A percentile compares a stretch with the other conserved stretches of the same genome.
Evolutionary conservation across 2,888 invertebrate genomes (phyloP).

Genomic region (Dynastes maya): DNA sequence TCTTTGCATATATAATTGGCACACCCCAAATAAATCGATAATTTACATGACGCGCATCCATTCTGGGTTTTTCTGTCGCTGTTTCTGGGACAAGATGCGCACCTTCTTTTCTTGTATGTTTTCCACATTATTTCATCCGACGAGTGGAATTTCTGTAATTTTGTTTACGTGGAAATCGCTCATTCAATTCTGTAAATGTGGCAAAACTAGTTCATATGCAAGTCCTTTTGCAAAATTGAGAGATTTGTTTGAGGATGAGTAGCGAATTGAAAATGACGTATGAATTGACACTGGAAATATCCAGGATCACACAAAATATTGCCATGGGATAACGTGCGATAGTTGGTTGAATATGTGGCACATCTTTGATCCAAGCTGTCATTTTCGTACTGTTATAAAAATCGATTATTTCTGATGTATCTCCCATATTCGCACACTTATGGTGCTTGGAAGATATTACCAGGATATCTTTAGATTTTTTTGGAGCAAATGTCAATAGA

Average conservation of each 20-base stretch:
- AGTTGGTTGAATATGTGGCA: no score
- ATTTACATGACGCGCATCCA: background rate
- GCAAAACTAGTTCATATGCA: conserved; percentile 7
- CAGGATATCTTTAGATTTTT: background rate
- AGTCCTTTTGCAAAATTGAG: background rate
- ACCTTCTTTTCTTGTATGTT: background rate
- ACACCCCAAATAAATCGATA: no score
- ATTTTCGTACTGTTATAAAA: no score
- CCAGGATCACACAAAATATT: background rate
- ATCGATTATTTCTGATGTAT: background rate
- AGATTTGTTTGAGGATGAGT: background rate
- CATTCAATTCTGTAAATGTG: conserved; percentile 1
- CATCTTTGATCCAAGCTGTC: no score
- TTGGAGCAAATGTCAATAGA: background rate
- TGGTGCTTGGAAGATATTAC: background rate
- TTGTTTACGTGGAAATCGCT: conserved; percentile 6
- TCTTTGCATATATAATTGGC: no score
- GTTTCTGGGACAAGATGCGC: background rate
- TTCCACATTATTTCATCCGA: background rate
- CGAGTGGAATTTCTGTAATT: background rate
- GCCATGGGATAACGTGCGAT: no score
- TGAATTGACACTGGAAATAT: conserved; percentile 11
- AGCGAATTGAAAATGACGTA: background rate
- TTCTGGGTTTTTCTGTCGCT: background rate
- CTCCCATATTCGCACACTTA: conserved; percentile 13